A percentile compares a stretch with the other conserved stretches of the same genome.
Evolutionary conservation across 2,113 vertebrate species (phyloP).

Genomic region (Chamaea fasciata): DNA sequence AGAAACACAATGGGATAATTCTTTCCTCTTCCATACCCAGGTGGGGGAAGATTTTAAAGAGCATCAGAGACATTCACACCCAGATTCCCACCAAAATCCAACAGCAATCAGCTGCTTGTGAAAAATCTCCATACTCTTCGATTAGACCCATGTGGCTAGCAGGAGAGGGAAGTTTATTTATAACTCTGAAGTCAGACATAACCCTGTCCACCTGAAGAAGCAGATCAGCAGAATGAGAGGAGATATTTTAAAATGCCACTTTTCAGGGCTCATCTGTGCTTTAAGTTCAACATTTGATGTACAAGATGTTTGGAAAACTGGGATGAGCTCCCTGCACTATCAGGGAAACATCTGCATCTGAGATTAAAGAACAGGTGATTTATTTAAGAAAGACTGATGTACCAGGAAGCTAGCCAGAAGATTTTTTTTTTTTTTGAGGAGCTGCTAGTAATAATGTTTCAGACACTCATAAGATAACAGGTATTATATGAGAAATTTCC

Average conservation of each 20-base stretch:
- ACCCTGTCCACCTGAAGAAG: not conserved
- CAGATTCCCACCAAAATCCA: not conserved
- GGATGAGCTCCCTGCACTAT: not conserved
- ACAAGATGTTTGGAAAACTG: slow-evolving; percentile 15
- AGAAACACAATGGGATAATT: not conserved
- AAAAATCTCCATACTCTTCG: not conserved
- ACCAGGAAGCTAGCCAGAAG: slow-evolving; percentile 32
- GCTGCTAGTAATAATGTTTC: not conserved
- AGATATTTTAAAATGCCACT: not conserved
- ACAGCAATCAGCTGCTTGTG: not conserved
- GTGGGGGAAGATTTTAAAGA: not conserved
- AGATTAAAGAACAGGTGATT: slow-evolving; percentile 46
- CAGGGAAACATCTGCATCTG: slow-evolving; percentile 46
- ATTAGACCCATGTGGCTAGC: not conserved
- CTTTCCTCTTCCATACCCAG: not conserved
- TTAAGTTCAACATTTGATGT: slow-evolving; percentile 3
- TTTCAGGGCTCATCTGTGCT: not conserved
- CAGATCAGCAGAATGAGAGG: not conserved
- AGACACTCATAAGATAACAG: not conserved
- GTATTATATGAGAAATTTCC: slow-evolving; percentile 14
- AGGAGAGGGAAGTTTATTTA: slow-evolving; percentile 15
- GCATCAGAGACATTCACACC: not conserved
- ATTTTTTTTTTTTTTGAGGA: not conserved
- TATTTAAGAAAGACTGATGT: slow-evolving; percentile 6
- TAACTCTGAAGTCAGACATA: not conserved